Conservation (phyloP, 2,113 vertebrate species). For the Ciconia maguari region DNA sequence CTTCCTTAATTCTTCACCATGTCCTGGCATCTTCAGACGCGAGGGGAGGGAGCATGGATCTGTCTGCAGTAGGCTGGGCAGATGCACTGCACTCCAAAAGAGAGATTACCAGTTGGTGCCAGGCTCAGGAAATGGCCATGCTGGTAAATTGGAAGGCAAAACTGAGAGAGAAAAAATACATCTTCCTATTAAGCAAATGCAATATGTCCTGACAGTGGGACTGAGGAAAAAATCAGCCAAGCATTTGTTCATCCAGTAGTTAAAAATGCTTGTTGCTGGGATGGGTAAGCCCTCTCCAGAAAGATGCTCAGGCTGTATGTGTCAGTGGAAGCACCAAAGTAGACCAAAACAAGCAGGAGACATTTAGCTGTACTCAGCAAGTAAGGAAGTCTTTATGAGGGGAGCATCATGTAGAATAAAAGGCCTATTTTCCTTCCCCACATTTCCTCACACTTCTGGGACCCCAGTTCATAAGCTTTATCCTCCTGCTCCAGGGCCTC, state of each 20-base stretch:
- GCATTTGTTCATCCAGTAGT: not conserved
- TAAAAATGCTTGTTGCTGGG: not conserved
- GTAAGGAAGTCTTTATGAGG: not conserved
- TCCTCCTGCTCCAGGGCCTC: not conserved
- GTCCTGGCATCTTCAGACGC: not conserved
- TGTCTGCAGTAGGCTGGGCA: not conserved
- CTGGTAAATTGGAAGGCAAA: not conserved
- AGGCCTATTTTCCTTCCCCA: not conserved
- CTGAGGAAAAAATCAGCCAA: not conserved
- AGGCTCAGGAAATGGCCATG: not conserved
- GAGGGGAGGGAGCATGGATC: not conserved
- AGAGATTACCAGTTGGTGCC: not conserved
- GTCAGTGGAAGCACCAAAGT: not conserved
- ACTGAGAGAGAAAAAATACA: not conserved
- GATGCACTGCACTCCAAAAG: not conserved
- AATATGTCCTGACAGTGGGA: not conserved
- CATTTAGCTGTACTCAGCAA: not conserved
- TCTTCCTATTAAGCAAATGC: not conserved
- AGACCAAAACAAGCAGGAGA: not conserved
- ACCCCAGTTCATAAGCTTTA: not conserved
- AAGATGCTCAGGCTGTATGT: not conserved
- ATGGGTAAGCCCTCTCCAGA: not conserved
- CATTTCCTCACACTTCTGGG: not conserved
- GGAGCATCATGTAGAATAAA: not conserved
- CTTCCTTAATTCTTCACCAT: not conserved